phyloP scores from a whole-genome alignment of 1,140 invertebrate species.

The Diorhabda sublineata region DNA sequence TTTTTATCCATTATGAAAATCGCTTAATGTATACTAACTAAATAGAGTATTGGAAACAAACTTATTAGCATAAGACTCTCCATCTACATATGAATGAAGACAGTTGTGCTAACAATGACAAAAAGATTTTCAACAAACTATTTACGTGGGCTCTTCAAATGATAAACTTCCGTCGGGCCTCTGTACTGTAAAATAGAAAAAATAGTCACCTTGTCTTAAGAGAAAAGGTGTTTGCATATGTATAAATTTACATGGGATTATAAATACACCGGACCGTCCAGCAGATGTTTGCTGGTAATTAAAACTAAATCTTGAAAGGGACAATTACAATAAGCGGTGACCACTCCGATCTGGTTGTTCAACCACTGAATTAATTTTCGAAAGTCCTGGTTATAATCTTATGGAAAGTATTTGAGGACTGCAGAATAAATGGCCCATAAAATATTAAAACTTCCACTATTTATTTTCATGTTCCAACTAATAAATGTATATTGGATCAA shows the following conservation, averaged over 20 bases:
- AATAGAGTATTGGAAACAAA: too few relatives aligned
- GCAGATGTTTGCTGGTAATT: not conserved
- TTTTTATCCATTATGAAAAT: too few relatives aligned
- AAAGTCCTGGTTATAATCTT: not conserved
- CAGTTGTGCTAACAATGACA: too few relatives aligned
- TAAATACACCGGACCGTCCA: not conserved
- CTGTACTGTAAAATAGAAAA: not conserved
- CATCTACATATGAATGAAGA: too few relatives aligned
- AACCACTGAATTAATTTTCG: not conserved
- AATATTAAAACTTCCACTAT: not conserved
- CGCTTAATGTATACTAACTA: too few relatives aligned
- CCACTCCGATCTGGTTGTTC: not conserved
- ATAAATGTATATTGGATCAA: not conserved
- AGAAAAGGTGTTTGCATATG: not conserved
- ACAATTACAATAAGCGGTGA: not conserved
- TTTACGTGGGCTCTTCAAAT: too few relatives aligned
- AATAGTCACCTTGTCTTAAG: not conserved
- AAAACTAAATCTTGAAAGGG: not conserved
- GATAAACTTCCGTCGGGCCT: not conserved
- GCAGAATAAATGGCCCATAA: not conserved
- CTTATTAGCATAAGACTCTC: too few relatives aligned
- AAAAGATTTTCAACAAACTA: too few relatives aligned
- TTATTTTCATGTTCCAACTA: not conserved
- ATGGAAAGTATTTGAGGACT: not conserved
- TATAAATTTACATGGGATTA: not conserved